Percentiles rank a stretch among this genome's conserved stretches.
Conservation (phyloP, 2,797 vertebrate species). For the Bovichtus variegatus region DNA sequence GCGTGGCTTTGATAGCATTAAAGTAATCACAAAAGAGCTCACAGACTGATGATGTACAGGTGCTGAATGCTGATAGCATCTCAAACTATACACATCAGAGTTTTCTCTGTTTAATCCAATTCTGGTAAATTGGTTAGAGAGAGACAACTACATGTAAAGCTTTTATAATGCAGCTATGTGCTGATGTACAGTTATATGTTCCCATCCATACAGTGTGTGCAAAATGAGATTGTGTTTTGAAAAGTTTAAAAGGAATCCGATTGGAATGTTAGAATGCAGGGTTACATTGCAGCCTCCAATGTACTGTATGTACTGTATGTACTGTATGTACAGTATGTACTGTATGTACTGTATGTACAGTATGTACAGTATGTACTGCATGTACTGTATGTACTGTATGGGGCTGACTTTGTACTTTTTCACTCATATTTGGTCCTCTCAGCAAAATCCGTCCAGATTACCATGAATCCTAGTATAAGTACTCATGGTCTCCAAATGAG, state of each 20-base stretch:
- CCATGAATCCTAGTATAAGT: too few relatives aligned
- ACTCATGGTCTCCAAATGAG: too few relatives aligned
- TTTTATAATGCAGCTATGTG: slow-evolving; percentile 27
- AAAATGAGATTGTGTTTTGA: slow-evolving; percentile 9
- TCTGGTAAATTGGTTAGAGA: slow-evolving; percentile 61
- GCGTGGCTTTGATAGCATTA: slow-evolving; percentile 73
- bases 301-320: background rate
- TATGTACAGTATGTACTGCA: too few relatives aligned
- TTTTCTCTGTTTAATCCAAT: slow-evolving; percentile 71
- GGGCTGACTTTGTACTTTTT: too few relatives aligned
- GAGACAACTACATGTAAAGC: slow-evolving; percentile 43
- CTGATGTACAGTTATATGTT: slow-evolving; percentile 26
- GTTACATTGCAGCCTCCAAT: background rate
- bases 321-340: too few relatives aligned
- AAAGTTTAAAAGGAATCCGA: slow-evolving; percentile 7
- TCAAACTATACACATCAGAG: slow-evolving; percentile 61
- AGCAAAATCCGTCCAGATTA: too few relatives aligned
- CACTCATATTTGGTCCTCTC: too few relatives aligned
- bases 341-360: background rate
- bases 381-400: background rate
- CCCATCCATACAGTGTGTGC: background rate
- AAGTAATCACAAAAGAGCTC: slow-evolving; percentile 74
- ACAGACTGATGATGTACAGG: slow-evolving; percentile 62
- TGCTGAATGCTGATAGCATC: slow-evolving; percentile 72
- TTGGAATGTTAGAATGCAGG: background rate